Base-by-base conservation (phyloP, 2,113 vertebrate genomes). In the Hyperoodon ampullatus region DNA sequence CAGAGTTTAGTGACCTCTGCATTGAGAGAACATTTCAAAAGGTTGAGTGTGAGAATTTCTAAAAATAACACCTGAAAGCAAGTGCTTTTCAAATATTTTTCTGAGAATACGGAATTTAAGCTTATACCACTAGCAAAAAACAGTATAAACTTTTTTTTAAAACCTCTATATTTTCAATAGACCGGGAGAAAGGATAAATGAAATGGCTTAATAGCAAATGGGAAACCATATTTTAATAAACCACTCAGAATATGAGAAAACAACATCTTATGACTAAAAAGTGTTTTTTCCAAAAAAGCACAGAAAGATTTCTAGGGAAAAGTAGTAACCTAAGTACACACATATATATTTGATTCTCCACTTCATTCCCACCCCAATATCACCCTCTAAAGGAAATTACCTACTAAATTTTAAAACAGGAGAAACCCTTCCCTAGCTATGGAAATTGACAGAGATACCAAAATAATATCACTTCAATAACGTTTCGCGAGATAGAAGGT, bases 11-110 rank as follows among this genome's bases (percentile, higher is more conserved):
- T 70, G 3, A 21, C 3, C 10, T 84, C 23, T 75, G 44, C 77
- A 72, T 50, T 72, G 39, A 94, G 70, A 84, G 15, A 72, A 11
- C 0, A 86, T 66, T 93, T 97, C 72, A 86, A 68, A 14, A 42
- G 65, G 14, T 6, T 60, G n/a, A 72, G 24, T 85, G 47, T 72
- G 3, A 60, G 16, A 74, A 91, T 60, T 94, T 90, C 61, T 63
- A 21, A 66, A 93, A 63, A 88, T 75, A 44, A 87, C 58, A 1
- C 71, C 33, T 91, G 75, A 82, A 94, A 55, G 8, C 5, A 2
- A 82, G 24, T 89, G 6, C 21, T 85, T 88, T 93, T 50, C 6
- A 77, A 28, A 93, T 91, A 93, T 60, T 89, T 92, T 28, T 83
- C 33, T 68, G 11, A 44, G 4, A 93, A 55, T 7, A 23, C 6